These are phyloP conservation scores for Drosophila diplacantha DNA, from an alignment of 2,888 invertebrate species.

Conservation along the genomic window DNA sequence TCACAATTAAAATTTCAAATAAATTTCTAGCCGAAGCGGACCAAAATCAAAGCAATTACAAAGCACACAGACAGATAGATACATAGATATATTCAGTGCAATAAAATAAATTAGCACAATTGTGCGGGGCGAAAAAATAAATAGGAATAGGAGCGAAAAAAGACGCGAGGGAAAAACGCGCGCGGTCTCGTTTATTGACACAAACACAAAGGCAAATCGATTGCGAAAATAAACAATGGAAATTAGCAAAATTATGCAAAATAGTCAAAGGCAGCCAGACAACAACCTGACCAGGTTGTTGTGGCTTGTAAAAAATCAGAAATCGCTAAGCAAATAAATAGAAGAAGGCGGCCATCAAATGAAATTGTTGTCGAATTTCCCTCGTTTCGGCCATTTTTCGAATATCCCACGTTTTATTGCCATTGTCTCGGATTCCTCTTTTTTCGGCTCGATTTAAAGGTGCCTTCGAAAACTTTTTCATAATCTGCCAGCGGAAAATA, in stretches of 20 bases:
- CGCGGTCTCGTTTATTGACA: slow-evolving; percentile 59
- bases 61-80: slow-evolving; percentile 21
- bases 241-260: slow-evolving; percentile 73
- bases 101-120: slow-evolving; percentile 71
- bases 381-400: slow-evolving; percentile 56
- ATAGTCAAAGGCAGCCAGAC: slow-evolving; percentile 22
- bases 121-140: slow-evolving; percentile 34
- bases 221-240: slow-evolving; percentile 64
- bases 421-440: background rate
- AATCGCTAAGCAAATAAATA: slow-evolving; percentile 62
- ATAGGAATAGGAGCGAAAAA: background rate
- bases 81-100: slow-evolving; percentile 36
- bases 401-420: slow-evolving; percentile 38
- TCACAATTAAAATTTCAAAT: slow-evolving; percentile 74
- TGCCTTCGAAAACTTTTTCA: slow-evolving; percentile 53
- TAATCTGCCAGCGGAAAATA: slow-evolving; percentile 31
- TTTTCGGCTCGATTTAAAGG: slow-evolving; percentile 1
- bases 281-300: slow-evolving; percentile 41
- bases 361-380: slow-evolving; percentile 35
- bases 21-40: slow-evolving; percentile 64
- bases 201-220: slow-evolving; percentile 54
- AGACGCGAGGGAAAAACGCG: slow-evolving; percentile 8
- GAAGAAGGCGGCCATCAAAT: slow-evolving; percentile 43
- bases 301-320: slow-evolving; percentile 60
- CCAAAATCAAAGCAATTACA: slow-evolving; percentile 66